Base-by-base conservation (phyloP, 2,888 invertebrate species). In the Plagodis dolabraria region DNA sequence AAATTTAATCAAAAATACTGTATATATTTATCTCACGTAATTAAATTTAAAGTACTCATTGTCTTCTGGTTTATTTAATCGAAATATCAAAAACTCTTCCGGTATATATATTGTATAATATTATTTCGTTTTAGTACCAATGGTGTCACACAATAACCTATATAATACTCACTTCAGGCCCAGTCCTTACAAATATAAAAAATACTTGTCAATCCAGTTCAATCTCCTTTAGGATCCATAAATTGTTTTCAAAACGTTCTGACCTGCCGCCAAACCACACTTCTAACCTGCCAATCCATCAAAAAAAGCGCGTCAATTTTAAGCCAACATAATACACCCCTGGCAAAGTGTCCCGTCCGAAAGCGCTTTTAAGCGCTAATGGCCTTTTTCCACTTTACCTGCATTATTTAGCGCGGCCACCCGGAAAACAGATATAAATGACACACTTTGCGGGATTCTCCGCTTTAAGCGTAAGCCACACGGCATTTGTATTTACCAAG, bases 351-450 rank as follows among this genome's bases (percentile, higher is more conserved):
- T 53, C 56, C 47, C 60, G 59, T 57, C 68, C 68, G 57, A 75
- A 75, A 75, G 76, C 74, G 79, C 80, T 83, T 77, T 77, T 74
- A 75, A 79, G 77, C 78, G 70, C 72, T 78, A 81, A 84, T 81
- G 77, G 79, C 64, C 69, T 74, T 75, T 72, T 77, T 70, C 70
- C 74, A 72, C 68, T 68, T 72, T 71, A 74, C 72, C 69, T 72
- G 76, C 77, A 79, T 80, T 81, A 83, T 83, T 84, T 78, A 79
- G 74, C 72, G 73, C 79, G 71, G 65, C 77, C 80, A 76, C 65
- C 78, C 77, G 78, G 76, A 79, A 79, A 80, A 79, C 79, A 75
- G 79, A 80, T 81, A 82, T 74, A 79, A 77, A 76, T 74, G 81
- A 76, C 76, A 78, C 74, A 74, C 75, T 77, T 75, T 66, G 66